Evolutionary conservation across 2,113 vertebrate genomes (phyloP).

Genomic region (Zootoca vivipara): DNA sequence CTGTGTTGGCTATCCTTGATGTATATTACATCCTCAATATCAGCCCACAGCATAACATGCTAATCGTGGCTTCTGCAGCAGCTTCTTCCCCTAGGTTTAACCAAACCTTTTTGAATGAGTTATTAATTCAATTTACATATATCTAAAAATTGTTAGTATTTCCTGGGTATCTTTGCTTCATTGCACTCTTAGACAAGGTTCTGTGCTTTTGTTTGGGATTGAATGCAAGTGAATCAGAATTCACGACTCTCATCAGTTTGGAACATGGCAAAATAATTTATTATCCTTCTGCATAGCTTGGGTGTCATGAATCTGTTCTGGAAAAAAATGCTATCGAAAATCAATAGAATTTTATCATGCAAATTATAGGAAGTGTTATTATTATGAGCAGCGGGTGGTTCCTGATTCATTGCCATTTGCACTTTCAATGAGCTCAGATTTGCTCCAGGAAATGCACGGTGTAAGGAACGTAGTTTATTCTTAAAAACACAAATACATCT

Average conservation of each 20-base stretch:
- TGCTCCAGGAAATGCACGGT: constrained; percentile 17
- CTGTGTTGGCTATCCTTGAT: too few species aligned
- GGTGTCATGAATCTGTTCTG: constrained; percentile 66
- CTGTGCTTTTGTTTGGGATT: constrained; percentile 75
- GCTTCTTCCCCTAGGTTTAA: constrained; percentile 58
- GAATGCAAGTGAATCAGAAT: constrained; percentile 71
- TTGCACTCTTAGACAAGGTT: constrained; percentile 73
- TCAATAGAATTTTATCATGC: constrained; percentile 72
- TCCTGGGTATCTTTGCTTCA: constrained; percentile 68
- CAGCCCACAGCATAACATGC: constrained; percentile 55
- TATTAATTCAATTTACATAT: constrained; percentile 80
- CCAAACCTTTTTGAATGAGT: constrained; percentile 71
- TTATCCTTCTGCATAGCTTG: constrained; percentile 60
- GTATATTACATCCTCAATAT: constrained; percentile 8
- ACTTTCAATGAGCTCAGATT: constrained; percentile 55
- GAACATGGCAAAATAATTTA: constrained; percentile 69
- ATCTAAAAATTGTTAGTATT: constrained; percentile 76
- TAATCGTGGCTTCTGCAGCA: constrained; percentile 59
- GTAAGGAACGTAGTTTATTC: constrained; percentile 3
- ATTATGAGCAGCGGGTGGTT: constrained; percentile 68
- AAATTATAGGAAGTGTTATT: constrained; percentile 70
- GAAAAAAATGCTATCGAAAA: constrained; percentile 59
- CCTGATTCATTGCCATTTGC: constrained; percentile 65
- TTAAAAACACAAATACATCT: not conserved
- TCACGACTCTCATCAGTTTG: constrained; percentile 53